Conservation (phyloP, 2,113 vertebrate genomes). For the Hystrix cristata region DNA sequence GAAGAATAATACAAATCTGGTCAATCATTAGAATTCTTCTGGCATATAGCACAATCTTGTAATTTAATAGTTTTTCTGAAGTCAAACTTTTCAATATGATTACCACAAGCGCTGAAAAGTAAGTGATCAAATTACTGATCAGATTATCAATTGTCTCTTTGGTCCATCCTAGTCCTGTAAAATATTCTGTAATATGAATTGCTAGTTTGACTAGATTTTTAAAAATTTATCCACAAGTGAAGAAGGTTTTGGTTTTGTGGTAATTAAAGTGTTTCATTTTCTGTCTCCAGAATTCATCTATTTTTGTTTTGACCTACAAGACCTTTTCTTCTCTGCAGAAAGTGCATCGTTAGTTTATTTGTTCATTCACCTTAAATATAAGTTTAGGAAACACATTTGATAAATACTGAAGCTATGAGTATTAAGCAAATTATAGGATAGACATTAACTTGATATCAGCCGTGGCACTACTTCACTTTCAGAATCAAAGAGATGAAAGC, state of each 20-base stretch:
- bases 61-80: background rate
- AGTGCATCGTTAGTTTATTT: background rate
- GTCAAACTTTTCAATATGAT: background rate
- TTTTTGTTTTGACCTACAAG: background rate
- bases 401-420: slow-evolving; percentile 71
- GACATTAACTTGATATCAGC: slow-evolving; percentile 82
- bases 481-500: slow-evolving; percentile 81
- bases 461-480: slow-evolving; percentile 83
- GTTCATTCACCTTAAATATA: background rate
- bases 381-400: slow-evolving; percentile 51
- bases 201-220: background rate
- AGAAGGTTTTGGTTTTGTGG: background rate
- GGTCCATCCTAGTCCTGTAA: background rate
- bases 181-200: background rate
- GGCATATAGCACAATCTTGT: background rate
- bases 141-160: background rate
- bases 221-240: background rate
- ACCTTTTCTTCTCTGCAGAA: background rate
- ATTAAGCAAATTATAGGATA: slow-evolving; percentile 71
- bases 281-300: background rate
- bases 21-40: background rate
- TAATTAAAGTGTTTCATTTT: background rate
- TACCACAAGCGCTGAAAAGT: background rate
- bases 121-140: background rate
- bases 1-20: background rate